Evolutionary conservation across 2,888 invertebrate species (phyloP).

Genomic region (Adelognathus sp.): DNA sequence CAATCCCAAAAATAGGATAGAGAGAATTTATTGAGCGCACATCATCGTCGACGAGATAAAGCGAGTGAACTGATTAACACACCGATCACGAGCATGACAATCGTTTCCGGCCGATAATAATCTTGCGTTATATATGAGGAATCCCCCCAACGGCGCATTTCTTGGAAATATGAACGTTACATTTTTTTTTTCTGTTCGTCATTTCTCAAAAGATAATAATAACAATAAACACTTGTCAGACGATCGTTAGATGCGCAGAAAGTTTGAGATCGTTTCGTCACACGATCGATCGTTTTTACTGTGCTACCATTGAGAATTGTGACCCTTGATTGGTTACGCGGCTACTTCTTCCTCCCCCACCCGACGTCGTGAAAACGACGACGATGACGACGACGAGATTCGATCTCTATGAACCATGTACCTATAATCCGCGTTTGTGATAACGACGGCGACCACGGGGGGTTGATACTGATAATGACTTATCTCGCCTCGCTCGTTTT

Average conservation of each 20-base stretch:
- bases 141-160: not conserved
- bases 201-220: not conserved
- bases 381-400: conserved; percentile 28
- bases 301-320: conserved; percentile 64
- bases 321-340: conserved; percentile 66
- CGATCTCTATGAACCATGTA: conserved; percentile 72
- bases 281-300: conserved; percentile 53
- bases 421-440: conserved; percentile 70
- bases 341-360: conserved; percentile 62
- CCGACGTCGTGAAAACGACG: no score
- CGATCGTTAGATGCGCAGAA: conserved; percentile 26
- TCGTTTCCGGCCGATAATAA: conserved; percentile 42
- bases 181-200: not conserved
- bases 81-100: conserved; percentile 18
- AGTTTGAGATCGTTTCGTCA: not conserved
- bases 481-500: conserved; percentile 71
- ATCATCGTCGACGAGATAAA: no score
- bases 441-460: conserved; percentile 73
- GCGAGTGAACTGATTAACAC: no score
- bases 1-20: no score
- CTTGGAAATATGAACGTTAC: not conserved
- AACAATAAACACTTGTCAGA: not conserved
- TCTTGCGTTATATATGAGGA: no score
- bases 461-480: conserved; percentile 75
- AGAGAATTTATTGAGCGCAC: not conserved